Conservation (phyloP, 2,888 invertebrate genomes). For the Pollenia amentaria region DNA sequence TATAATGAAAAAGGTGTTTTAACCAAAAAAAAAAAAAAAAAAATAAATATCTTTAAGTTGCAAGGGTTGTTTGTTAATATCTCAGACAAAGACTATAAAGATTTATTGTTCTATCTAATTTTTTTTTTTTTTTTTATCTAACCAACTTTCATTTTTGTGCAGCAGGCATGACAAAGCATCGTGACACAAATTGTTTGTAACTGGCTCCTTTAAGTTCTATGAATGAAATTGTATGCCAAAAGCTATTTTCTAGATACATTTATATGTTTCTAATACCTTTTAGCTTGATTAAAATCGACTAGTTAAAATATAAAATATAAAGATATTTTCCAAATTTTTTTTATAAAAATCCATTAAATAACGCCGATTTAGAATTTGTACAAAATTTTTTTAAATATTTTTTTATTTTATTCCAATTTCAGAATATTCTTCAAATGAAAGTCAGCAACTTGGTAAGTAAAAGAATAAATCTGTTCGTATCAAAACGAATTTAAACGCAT, state of each 20-base stretch:
- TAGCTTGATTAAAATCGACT: background rate
- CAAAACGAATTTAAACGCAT: no score
- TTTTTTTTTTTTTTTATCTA: background rate
- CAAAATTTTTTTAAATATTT: no score
- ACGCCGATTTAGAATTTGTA: no score
- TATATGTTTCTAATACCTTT: background rate
- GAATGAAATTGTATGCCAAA: background rate
- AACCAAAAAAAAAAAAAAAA: background rate
- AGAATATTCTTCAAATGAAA: no score
- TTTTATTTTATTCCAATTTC: no score
- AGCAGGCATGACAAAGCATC: background rate
- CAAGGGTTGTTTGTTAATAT: background rate
- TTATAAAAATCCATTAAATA: no score
- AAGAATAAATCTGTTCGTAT: no score
- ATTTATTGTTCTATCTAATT: background rate
- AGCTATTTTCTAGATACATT: background rate
- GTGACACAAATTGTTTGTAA: background rate
- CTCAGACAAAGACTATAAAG: background rate
- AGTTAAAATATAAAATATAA: no score
- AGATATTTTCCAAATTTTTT: no score
- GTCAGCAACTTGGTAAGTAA: no score
- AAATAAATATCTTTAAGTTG: constrained; percentile 5
- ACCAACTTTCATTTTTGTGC: background rate
- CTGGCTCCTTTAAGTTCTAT: background rate
- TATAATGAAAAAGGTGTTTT: no score